phyloP scores from a whole-genome alignment of 92 coral and sea anemone genomes.

The Zoanthus sansibaricus region DNA sequence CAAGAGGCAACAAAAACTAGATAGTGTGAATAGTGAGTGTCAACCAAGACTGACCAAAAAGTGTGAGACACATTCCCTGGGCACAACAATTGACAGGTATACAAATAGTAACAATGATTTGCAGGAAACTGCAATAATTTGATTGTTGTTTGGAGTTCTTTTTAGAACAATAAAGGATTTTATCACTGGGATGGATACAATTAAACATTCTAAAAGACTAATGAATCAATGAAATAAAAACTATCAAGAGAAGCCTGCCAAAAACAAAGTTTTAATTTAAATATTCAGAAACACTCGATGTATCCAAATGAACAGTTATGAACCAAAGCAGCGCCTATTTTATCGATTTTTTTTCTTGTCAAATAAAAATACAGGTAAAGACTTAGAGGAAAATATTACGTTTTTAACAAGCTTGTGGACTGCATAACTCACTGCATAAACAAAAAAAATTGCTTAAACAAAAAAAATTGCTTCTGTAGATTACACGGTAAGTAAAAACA shows the following conservation, averaged over 20 bases:
- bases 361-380: background rate
- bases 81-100: too few species aligned
- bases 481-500: background rate
- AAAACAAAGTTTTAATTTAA: background rate
- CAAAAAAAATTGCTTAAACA: conserved; percentile 1
- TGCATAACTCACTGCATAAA: background rate
- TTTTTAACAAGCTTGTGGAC: background rate
- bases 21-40: too few species aligned
- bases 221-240: background rate
- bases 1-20: too few species aligned
- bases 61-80: too few species aligned
- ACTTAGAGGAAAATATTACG: background rate
- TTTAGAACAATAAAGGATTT: background rate
- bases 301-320: background rate
- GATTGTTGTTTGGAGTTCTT: background rate
- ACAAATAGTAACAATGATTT: background rate
- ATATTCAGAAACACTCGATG: background rate
- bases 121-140: background rate
- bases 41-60: too few species aligned
- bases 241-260: background rate
- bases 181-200: background rate
- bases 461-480: background rate
- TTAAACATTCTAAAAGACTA: background rate
- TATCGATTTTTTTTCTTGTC: background rate
- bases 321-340: background rate